phyloP scores from a whole-genome alignment of 37 sponge, comb jelly and placozoan species.

The Mnemiopsis leidyi region DNA sequence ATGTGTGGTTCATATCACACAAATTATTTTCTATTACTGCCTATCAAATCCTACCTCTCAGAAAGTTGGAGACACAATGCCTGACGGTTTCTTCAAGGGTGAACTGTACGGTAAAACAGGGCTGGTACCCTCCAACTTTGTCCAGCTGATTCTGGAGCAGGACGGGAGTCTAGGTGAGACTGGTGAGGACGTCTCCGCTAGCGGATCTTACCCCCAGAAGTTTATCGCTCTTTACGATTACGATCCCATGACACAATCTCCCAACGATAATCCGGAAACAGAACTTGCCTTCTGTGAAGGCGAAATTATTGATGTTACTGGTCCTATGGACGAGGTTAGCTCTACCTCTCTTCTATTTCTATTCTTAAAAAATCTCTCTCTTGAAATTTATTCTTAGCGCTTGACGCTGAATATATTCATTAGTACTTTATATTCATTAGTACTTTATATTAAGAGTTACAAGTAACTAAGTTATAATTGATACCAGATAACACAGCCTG shows the following conservation, averaged over 20 bases:
- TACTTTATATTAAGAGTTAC: no score
- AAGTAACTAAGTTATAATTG: no score
- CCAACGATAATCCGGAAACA: slow-evolving; percentile 61
- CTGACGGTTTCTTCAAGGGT: slow-evolving; percentile 62
- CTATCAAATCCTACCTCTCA: no score
- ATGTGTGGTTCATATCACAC: no score
- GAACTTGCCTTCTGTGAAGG: slow-evolving; percentile 52
- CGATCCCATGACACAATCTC: slow-evolving; percentile 26
- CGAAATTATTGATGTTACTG: slow-evolving; percentile 25
- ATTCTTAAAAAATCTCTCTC: no score
- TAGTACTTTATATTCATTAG: no score
- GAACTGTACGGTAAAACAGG: slow-evolving; percentile 60
- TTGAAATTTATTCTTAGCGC: no score
- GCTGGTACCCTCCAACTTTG: slow-evolving; percentile 62
- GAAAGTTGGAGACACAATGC: slow-evolving; percentile 64
- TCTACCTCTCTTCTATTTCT: no score
- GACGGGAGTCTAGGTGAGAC: background rate
- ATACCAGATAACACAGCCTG: background rate
- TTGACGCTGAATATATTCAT: no score
- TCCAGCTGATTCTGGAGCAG: slow-evolving; percentile 56
- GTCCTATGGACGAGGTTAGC: slow-evolving; percentile 52
- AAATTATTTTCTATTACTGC: no score
- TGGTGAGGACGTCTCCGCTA: background rate
- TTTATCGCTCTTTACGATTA: slow-evolving; percentile 49
- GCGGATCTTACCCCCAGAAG: slow-evolving; percentile 4